Evolutionary conservation across 2,888 invertebrate species (phyloP).

Genomic region (Scelioninae gen. 2): DNA sequence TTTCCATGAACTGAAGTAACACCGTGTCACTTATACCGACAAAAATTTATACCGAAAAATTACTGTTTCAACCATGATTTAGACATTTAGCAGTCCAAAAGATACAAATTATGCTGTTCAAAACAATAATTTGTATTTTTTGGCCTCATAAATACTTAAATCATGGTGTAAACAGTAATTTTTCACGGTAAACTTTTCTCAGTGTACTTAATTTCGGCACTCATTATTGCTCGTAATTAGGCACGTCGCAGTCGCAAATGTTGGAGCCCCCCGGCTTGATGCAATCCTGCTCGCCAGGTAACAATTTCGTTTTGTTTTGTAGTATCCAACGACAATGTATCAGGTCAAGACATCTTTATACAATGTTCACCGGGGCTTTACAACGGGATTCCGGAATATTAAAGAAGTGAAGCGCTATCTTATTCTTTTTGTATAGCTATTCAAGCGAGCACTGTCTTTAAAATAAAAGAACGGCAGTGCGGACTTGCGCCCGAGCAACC

Average conservation of each 20-base stretch:
- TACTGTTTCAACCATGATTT: too few relatives aligned
- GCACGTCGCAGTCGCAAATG: slow-evolving; percentile 23
- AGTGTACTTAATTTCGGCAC: slow-evolving; percentile 19
- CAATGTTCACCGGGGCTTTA: slow-evolving; percentile 35
- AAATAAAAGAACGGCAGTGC: slow-evolving; percentile 30
- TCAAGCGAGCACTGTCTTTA: slow-evolving; percentile 20
- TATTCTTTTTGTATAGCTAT: slow-evolving; percentile 43
- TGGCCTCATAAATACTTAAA: too few relatives aligned
- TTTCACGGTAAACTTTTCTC: too few relatives aligned
- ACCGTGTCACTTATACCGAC: too few relatives aligned
- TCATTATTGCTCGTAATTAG: slow-evolving; percentile 31
- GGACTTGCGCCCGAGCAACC: slow-evolving; percentile 14
- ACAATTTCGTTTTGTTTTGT: slow-evolving; percentile 45
- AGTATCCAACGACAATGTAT: slow-evolving; percentile 41
- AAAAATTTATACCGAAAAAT: too few relatives aligned
- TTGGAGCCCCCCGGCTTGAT: slow-evolving; percentile 2
- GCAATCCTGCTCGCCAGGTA: slow-evolving; percentile 28
- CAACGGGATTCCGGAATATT: slow-evolving; percentile 46
- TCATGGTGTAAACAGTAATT: too few relatives aligned
- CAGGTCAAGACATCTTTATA: slow-evolving; percentile 50
- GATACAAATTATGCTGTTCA: too few relatives aligned
- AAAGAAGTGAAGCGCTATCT: slow-evolving; percentile 33
- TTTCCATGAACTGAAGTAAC: too few relatives aligned
- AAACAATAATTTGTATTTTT: too few relatives aligned
- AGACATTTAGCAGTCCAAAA: too few relatives aligned